Base-by-base conservation (phyloP, 2,888 invertebrate genomes). In the Dolichomitus sp. region DNA sequence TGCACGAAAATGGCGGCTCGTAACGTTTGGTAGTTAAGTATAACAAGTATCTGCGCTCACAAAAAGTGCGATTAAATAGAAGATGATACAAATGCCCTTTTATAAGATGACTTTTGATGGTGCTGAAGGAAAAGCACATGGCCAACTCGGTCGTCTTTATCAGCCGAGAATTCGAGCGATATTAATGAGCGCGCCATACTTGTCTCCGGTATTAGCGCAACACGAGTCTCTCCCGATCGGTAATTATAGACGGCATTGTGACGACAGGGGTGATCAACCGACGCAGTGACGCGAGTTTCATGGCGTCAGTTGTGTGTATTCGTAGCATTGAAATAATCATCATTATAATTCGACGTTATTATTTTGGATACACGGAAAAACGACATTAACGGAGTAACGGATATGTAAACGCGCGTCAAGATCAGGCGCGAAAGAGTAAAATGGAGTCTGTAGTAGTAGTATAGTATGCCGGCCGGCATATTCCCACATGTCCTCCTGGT, bases 381-480 rank as follows among this genome's bases (percentile, higher is more conserved):
- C 19, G 74, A 19, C 17, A 30, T 19, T 30, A 40, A 14, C 19
- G n/a, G n/a, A n/a, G n/a, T 66, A 17, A n/a, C 50, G 54, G 37
- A 19, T 40, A 40, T 14, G 19, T n/a, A n/a, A 42, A 68, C 40
- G 30, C 59, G 72, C 69, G 59, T 63, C 63, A 52, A 19, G 50
- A 19, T 63, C 68, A 68, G 74, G 57, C 72, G 75, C 70, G 77
- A 81, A 73, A 69, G 91, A 93, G 91, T 91, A 93, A 94, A 93
- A 93, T 93, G 92, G 92, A 84, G 92, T 88, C 94, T 94, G 93
- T 93, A 86, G 89, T 85, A 2, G 33, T 33, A n/a, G 17, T 33
- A 40, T 61, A 94, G 91, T 37, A 94, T 94, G 94, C 91, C 86
- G 91, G 91, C 88, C 89, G 92, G 91, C 91, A 92, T 92, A 94